Conservation (phyloP, 2,888 invertebrate genomes). For the Sarcophaga variegata region DNA sequence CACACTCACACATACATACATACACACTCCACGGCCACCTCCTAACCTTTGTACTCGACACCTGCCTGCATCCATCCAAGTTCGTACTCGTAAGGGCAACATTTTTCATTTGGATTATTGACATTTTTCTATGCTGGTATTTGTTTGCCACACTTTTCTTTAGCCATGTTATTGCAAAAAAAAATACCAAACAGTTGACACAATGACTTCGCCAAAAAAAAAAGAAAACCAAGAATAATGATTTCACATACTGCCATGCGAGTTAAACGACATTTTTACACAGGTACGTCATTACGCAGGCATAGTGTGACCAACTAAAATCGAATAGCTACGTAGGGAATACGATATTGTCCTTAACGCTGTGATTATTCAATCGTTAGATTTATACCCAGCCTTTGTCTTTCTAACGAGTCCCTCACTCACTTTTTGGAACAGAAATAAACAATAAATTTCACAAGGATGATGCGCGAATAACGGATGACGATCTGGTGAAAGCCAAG, state of each 20-base stretch:
- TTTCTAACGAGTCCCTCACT: too few relatives aligned
- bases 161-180: slow-evolving; percentile 18
- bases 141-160: slow-evolving; percentile 47
- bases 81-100: background rate
- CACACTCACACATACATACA: background rate
- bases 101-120: slow-evolving; percentile 60
- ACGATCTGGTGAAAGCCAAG: too few relatives aligned
- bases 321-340: too few relatives aligned
- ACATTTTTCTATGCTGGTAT: slow-evolving; percentile 35
- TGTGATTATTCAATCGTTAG: too few relatives aligned
- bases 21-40: slow-evolving; percentile 1
- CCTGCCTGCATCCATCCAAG: background rate
- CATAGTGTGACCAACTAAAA: background rate
- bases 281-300: background rate
- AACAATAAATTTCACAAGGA: too few relatives aligned
- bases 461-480: too few relatives aligned
- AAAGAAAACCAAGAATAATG: slow-evolving; percentile 30
- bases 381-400: too few relatives aligned
- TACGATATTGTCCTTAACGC: too few relatives aligned
- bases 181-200: slow-evolving; percentile 33
- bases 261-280: background rate
- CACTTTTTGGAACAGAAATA: too few relatives aligned
- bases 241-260: slow-evolving; percentile 1
- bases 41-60: background rate
- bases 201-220: slow-evolving; percentile 42